Evolutionary conservation across 2,113 vertebrate genomes (phyloP).

Genomic region (Numida meleagris): DNA sequence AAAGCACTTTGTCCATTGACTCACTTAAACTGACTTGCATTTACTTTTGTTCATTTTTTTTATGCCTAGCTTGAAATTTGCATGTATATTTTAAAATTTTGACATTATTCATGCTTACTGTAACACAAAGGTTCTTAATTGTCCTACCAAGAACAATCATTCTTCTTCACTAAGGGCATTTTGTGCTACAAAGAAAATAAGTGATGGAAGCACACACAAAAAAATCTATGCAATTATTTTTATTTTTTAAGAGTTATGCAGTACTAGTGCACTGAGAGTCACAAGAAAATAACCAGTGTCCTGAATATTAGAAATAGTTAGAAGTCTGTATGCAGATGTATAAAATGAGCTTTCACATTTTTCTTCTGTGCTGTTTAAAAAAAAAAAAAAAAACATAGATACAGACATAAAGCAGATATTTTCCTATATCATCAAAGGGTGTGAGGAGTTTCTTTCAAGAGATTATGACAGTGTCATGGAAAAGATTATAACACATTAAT

Average conservation of each 20-base stretch:
- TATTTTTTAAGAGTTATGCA: not conserved
- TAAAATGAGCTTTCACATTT: slow-evolving; percentile 46
- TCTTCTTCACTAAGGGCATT: not conserved
- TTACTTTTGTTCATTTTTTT: not conserved
- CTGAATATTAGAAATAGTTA: slow-evolving; percentile 44
- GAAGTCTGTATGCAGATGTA: slow-evolving; percentile 38
- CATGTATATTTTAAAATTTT: not conserved
- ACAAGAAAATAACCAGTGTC: not conserved
- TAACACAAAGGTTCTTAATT: not conserved
- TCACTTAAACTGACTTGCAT: not conserved
- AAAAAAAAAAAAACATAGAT: not conserved
- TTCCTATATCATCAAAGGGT: slow-evolving; percentile 47
- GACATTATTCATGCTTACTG: not conserved
- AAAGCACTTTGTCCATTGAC: not conserved
- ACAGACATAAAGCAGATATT: slow-evolving; percentile 26
- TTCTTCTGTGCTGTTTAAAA: not conserved
- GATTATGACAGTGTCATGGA: slow-evolving; percentile 49
- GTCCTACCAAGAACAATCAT: not conserved
- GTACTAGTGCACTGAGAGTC: slow-evolving; percentile 9
- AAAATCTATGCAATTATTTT: not conserved
- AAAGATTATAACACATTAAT: slow-evolving; percentile 48
- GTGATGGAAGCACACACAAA: not conserved
- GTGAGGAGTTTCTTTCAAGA: slow-evolving; percentile 23
- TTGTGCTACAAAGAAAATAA: not conserved
- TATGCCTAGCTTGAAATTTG: not conserved